Evolutionary conservation across 2,888 invertebrate genomes (phyloP).

Genomic region (Trachelus tabidus): DNA sequence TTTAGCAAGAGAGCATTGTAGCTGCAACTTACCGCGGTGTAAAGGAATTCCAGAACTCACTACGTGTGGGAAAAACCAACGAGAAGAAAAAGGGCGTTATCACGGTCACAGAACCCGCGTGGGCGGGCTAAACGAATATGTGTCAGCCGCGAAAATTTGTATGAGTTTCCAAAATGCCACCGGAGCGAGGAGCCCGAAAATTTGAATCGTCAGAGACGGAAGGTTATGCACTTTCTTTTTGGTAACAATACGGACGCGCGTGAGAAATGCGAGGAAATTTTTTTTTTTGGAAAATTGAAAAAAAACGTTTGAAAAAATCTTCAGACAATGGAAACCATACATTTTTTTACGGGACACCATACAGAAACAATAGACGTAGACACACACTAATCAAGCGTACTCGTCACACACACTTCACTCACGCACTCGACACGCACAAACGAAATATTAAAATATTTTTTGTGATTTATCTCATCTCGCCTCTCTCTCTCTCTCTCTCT

Average conservation of each 20-base stretch:
- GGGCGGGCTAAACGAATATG: conserved; percentile 38
- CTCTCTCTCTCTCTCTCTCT: neutral
- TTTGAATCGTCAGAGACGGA: too few relatives aligned
- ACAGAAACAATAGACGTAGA: conserved; percentile 67
- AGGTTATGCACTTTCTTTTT: too few relatives aligned
- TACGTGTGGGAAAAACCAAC: conserved; percentile 71
- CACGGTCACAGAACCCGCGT: conserved; percentile 65
- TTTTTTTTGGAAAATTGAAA: neutral
- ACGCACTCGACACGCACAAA: conserved; percentile 27
- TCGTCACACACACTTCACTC: conserved; percentile 46
- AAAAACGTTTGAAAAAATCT: neutral
- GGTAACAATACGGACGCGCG: too few relatives aligned
- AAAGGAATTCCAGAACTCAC: conserved; percentile 99
- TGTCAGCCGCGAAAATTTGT: neutral
- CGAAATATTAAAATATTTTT: neutral
- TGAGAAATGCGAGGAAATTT: too few relatives aligned
- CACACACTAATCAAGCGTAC: conserved; percentile 65
- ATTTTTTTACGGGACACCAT: conserved; percentile 27
- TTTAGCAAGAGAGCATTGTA: conserved; percentile 63
- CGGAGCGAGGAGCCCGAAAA: too few relatives aligned
- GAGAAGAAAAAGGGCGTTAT: conserved; percentile 67
- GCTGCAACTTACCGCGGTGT: conserved; percentile 95
- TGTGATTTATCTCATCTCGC: neutral
- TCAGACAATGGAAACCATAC: neutral
- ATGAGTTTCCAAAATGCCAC: neutral